Evolutionary conservation across 2,797 vertebrate species (phyloP).

Genomic region (Parambassis ranga): DNA sequence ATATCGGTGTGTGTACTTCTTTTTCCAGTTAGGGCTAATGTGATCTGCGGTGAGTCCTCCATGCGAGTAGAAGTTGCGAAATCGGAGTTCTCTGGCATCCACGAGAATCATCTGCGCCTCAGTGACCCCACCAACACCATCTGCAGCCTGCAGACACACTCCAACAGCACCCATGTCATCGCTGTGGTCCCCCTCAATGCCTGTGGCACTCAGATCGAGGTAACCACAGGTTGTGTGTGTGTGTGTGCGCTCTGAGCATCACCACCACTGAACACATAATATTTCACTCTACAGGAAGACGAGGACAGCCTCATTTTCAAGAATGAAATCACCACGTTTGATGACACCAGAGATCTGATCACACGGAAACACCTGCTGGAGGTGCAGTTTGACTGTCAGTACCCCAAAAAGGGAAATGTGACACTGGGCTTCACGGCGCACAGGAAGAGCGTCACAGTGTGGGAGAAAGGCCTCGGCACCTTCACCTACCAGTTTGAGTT

Average conservation of each 20-base stretch:
- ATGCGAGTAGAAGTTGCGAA: constrained; percentile 68
- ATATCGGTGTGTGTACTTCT: too few relatives aligned
- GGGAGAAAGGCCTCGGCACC: constrained; percentile 52
- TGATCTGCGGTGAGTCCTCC: constrained; percentile 59
- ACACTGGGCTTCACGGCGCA: constrained; percentile 35
- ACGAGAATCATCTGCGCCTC: constrained; percentile 61
- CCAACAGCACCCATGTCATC: constrained; percentile 70
- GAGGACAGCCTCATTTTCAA: constrained; percentile 41
- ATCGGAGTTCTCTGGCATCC: constrained; percentile 35
- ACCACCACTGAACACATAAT: too few relatives aligned
- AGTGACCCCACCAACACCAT: constrained; percentile 56
- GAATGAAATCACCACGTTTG: constrained; percentile 50
- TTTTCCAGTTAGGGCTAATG: constrained; percentile 43
- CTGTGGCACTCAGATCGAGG: constrained; percentile 76
- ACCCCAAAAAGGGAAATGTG: constrained; percentile 46
- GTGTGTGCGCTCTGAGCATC: too few relatives aligned
- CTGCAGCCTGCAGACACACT: constrained; percentile 55
- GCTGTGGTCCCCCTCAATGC: constrained; percentile 66
- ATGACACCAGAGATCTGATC: constrained; percentile 59
- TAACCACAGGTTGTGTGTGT: neutral
- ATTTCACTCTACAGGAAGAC: constrained; percentile 54
- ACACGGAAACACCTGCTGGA: constrained; percentile 67
- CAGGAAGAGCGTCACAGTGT: constrained; percentile 48
- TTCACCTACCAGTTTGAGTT: constrained; percentile 66
- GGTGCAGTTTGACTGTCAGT: constrained; percentile 44